Base-by-base conservation (phyloP, 1,140 invertebrate species). In the Saccostrea echinata region DNA sequence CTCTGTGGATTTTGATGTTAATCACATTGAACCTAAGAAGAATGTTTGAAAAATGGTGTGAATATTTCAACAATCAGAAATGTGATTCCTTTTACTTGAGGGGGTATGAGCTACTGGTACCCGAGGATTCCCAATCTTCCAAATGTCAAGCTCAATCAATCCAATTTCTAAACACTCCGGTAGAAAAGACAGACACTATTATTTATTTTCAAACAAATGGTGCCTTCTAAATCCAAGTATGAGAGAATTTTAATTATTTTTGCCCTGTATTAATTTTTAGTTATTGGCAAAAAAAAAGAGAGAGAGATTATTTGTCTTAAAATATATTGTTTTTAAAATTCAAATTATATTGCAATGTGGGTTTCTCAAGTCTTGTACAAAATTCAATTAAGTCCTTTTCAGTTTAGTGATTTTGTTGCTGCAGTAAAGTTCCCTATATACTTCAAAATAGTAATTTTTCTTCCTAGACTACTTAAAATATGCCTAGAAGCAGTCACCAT, bases 131-230 rank as follows among this genome's bases (percentile, higher is more conserved):
- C 68, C 68, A 76, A 76, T 76, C 68, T 76, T 30, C 68, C 27
- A 13, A 76, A 27, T 76, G 68, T 76, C 68, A 76, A 33, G 27
- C 24, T 27, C 30, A 76, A 76, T 76, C 68, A 76, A 76, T 76
- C 68, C 68, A 12, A 76, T 30, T 76, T 76, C 68, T 76, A 76
- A 76, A 76, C 68, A 76, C 6, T 33, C 68, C 6, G 68, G 68
- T 76, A 33, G 68, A 76, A 76, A 30, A 30, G 30, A 30, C 68
- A 76, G 68, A 76, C 68, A 76, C 68, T 33, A 76, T 76, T 76
- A 76, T 76, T 76, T 27, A 76, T 76, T 76, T 16, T 76, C 68
- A 30, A 76, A 76, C 68, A 76, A 76, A 30, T 76, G 68, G 27
- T 76, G 68, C 68, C 68, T 76, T 3, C 68, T 76, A 76, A 33